These are phyloP conservation scores for Bombus waltoni DNA, from an alignment of 1,140 invertebrate species.

Conservation along the genomic window DNA sequence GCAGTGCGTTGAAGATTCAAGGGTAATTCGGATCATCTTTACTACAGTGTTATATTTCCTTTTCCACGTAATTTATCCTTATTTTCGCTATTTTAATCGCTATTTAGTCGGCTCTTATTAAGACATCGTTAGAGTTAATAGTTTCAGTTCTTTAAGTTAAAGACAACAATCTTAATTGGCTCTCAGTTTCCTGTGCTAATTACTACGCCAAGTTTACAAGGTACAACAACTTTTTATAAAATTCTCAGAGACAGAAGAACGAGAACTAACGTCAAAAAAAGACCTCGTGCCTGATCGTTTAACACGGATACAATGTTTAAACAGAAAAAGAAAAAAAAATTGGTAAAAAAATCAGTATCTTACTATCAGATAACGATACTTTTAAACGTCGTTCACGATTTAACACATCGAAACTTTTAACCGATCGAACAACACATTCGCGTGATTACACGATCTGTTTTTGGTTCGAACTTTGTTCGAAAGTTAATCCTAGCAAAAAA, in stretches of 20 bases:
- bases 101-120: not conserved
- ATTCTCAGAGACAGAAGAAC: not conserved
- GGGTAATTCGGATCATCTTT: too few relatives aligned
- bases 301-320: not conserved
- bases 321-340: not conserved
- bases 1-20: too few relatives aligned
- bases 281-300: too few relatives aligned
- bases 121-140: not conserved
- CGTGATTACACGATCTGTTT: not conserved
- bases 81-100: not conserved
- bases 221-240: not conserved
- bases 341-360: not conserved
- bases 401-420: not conserved
- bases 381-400: not conserved
- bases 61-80: not conserved
- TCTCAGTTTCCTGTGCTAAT: not conserved
- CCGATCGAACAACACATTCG: too few relatives aligned
- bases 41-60: too few relatives aligned
- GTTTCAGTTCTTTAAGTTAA: not conserved
- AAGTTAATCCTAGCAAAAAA: not conserved
- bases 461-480: not conserved
- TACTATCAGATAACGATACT: not conserved
- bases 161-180: not conserved
- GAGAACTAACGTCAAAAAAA: too few relatives aligned
- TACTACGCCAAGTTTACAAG: not conserved